phyloP scores from a whole-genome alignment of 2,888 invertebrate genomes.

The Xestia c-nigrum region DNA sequence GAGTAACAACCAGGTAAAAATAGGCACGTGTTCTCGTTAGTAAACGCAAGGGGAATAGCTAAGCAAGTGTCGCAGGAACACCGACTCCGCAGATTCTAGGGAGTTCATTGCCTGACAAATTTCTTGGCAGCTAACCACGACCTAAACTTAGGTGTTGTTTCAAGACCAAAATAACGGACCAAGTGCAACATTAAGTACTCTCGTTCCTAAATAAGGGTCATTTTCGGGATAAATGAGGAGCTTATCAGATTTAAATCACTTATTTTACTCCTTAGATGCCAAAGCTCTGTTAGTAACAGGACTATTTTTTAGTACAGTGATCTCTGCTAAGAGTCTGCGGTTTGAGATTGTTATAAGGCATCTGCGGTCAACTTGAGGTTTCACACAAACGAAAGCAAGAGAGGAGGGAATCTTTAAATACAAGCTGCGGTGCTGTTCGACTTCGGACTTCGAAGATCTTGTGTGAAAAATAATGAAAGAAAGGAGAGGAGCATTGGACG shows the following conservation, averaged over 20 bases:
- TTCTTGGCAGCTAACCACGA: constrained; percentile 20
- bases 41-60: not conserved
- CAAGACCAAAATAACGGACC: not conserved
- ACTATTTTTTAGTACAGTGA: constrained; percentile 43
- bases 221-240: not conserved
- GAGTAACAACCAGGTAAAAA: constrained; percentile 16
- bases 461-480: too few species aligned
- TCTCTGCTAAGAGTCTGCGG: constrained; percentile 43
- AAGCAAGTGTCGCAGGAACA: not conserved
- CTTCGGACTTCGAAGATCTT: not conserved
- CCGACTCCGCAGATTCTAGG: constrained; percentile 25
- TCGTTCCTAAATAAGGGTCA: not conserved
- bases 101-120: constrained; percentile 28
- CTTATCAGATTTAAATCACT: not conserved
- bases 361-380: constrained; percentile 40
- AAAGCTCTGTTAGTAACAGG: constrained; percentile 17
- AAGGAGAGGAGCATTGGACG: not conserved
- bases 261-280: not conserved
- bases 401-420: constrained; percentile 11
- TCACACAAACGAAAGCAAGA: constrained; percentile 30
- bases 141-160: not conserved
- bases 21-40: constrained; percentile 9
- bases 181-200: not conserved
- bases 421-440: not conserved
- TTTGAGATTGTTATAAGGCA: constrained; percentile 43